Base-by-base conservation (phyloP, 2,888 invertebrate species). In the Leptogaster cylindrica region DNA sequence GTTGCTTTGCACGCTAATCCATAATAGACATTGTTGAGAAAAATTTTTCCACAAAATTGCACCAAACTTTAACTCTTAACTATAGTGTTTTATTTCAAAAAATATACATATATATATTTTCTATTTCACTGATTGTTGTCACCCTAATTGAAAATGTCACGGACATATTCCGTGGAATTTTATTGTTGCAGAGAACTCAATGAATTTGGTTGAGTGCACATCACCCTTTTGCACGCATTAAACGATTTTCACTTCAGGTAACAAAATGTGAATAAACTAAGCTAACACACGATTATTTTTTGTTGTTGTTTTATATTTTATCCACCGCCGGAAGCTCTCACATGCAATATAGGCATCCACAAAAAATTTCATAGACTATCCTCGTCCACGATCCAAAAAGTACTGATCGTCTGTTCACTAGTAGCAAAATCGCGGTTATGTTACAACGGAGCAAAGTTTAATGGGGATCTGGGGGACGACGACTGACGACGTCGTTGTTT, bases 61-160 rank as follows among this genome's bases (percentile, higher is more conserved):
- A n/a, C 97, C 97, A 78, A 96, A 97, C 84, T 97, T 97, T 12
- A 97, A 97, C 86, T 97, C 97, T 81, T 97, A 48, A 23, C 27
- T 23, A 23, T 2, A 5, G 33, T 31, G 33, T 52, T 28, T 28
- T 18, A 16, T 52, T 33, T 31, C 52, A 33, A 33, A 25, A 52
- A 52, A 41, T 23, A 2, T 20, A 33, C 23, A n/a, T n/a, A n/a
- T n/a, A 44, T 2, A 16, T 1, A 44, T 41, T 64, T 52, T 46
- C 18, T 36, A 63, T 12, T 44, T 48, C 51, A 64, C 68, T 41
- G 3, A 44, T 23, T 28, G 25, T 48, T 33, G 55, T 55, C 65
- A 65, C 68, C 58, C 28, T 14, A 48, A 48, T 27, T 25, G 27
- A 31, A 64, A 50, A 31, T 65, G 14, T 39, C 55, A 25, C 39